Conservation (phyloP, 2,888 invertebrate genomes). For the Hedya salicella region DNA sequence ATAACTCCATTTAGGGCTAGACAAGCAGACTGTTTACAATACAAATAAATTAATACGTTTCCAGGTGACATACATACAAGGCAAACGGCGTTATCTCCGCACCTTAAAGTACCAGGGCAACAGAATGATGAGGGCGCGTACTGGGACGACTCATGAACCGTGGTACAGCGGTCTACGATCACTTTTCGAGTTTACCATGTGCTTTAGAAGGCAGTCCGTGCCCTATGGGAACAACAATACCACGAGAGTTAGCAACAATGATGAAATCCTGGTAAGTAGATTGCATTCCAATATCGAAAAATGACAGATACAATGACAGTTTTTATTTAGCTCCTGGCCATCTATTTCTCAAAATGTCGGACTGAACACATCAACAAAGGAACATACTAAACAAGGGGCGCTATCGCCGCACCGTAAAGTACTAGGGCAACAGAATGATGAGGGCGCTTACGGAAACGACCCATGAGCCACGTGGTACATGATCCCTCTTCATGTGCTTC, state of each 20-base stretch:
- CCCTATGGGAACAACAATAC: slow-evolving; percentile 71
- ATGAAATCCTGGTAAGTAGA: slow-evolving; percentile 70
- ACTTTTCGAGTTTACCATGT: slow-evolving; percentile 71
- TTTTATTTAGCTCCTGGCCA: too few relatives aligned
- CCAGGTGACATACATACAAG: slow-evolving; percentile 82
- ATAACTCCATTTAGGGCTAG: neutral
- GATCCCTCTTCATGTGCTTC: slow-evolving; percentile 72
- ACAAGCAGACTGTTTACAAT: neutral
- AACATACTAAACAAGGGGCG: slow-evolving; percentile 81
- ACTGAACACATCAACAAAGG: too few relatives aligned
- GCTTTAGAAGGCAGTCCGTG: slow-evolving; percentile 62
- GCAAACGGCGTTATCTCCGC: slow-evolving; percentile 80
- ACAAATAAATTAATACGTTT: slow-evolving; percentile 9
- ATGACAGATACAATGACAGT: too few relatives aligned
- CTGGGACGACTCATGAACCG: slow-evolving; percentile 50
- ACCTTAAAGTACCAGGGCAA: slow-evolving; percentile 81
- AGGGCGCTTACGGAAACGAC: slow-evolving; percentile 59
- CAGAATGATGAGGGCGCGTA: slow-evolving; percentile 68
- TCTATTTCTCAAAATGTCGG: too few relatives aligned
- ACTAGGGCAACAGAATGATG: slow-evolving; percentile 77
- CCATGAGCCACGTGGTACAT: slow-evolving; percentile 60
- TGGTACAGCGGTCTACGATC: slow-evolving; percentile 63
- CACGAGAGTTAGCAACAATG: slow-evolving; percentile 64
- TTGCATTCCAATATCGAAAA: neutral
- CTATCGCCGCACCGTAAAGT: slow-evolving; percentile 80